Conservation (phyloP, 2,113 vertebrate species). For the Rutilus rutilus region DNA sequence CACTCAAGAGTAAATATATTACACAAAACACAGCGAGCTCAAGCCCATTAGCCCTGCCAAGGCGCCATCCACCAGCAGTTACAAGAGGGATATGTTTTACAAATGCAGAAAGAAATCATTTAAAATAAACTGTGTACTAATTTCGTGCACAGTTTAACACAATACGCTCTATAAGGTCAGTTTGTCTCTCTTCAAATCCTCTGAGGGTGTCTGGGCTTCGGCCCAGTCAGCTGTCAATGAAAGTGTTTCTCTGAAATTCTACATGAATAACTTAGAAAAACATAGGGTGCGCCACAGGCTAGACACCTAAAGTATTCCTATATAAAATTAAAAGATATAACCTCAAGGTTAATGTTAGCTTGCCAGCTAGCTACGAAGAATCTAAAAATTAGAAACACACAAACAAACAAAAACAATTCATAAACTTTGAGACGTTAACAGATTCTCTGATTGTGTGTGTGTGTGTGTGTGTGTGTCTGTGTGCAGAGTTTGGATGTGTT, state of each 20-base stretch:
- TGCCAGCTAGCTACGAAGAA: neutral
- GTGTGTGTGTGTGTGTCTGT: constrained; percentile 26
- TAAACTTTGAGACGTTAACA: too few relatives aligned
- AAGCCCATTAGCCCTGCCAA: neutral
- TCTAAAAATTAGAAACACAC: too few relatives aligned
- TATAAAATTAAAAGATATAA: neutral
- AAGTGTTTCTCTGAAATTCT: neutral
- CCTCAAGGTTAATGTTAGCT: neutral
- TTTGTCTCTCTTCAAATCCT: neutral
- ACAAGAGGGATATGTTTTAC: neutral
- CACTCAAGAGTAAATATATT: neutral
- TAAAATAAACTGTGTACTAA: neutral
- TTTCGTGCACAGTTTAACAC: neutral
- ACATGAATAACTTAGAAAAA: neutral
- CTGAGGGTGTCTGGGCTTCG: neutral
- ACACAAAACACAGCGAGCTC: neutral
- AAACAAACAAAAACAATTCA: too few relatives aligned
- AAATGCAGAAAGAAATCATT: neutral
- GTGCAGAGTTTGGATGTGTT: constrained; percentile 31
- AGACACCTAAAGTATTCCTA: neutral
- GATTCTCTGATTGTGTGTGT: too few relatives aligned
- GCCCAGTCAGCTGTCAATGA: neutral
- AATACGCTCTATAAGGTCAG: constrained; percentile 9
- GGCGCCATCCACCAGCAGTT: neutral
- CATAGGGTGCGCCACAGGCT: neutral